Base-by-base conservation (phyloP, 2,888 invertebrate genomes). In the Criorhina ranunculi region DNA sequence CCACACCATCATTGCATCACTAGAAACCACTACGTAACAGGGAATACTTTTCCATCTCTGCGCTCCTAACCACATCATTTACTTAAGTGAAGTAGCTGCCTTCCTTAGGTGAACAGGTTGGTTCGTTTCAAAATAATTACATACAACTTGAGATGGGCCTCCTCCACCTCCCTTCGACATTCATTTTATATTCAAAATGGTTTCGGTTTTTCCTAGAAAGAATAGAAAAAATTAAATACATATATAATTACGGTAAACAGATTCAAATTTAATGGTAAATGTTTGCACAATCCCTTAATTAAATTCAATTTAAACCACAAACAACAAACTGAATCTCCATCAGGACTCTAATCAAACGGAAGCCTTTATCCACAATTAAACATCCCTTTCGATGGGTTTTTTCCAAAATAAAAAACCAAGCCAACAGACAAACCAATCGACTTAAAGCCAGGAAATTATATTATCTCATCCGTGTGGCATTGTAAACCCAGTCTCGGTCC, bases 121-220 rank as follows among this genome's bases (percentile, higher is more conserved):
- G 42, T 15, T 44, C 51, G 40, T 64, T 73, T 73, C 60, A 53
- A 60, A 42, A 73, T 62, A 62, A 73, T 73, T 73, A 73, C 73
- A 53, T 11, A 42, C 19, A 70, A 49, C 44, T 0, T 11, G 1
- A 17, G 24, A n/a, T 11, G 31, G 3, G 19, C 7, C 31, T 8
- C 29, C 40, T 33, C 62, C 12, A 24, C 44, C 12, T 7, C 8
- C 42, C 5, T 3, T 1, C 17, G 2, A 15, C 33, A 12, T 6
- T 15, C 6, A 31, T 7, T 12, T 57, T 9, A 42, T 60, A 12
- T 49, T 49, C 19, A 8, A 7, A 64, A 35, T 64, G 46, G 17
- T 55, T 53, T 67, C 9, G 1, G 33, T 6, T 24, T 24, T 24
- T 24, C 24, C 24, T 24, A 24, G 24, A 24, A 24, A 24, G 0